Conservation (phyloP, 2,113 vertebrate species). For the Stegostoma tigrinum region DNA sequence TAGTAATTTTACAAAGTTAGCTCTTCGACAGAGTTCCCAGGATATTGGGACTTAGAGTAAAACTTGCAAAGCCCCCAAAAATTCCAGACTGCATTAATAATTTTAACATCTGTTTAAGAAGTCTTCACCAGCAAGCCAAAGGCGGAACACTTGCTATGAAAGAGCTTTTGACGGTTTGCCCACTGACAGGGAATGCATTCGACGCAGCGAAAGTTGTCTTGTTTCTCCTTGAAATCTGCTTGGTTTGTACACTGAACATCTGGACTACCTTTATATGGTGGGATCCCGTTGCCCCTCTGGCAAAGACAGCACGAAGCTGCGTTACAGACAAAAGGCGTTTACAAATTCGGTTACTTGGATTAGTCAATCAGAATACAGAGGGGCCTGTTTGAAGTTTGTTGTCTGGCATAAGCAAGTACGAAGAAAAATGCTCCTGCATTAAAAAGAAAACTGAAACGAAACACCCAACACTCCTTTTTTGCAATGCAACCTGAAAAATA, state of each 20-base stretch:
- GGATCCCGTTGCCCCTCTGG: neutral
- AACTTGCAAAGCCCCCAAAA: conserved; percentile 21
- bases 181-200: neutral
- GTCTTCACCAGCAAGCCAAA: neutral
- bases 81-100: conserved; percentile 17
- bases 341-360: no score
- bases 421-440: neutral
- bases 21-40: conserved; percentile 11
- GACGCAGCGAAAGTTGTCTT: neutral
- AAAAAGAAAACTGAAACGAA: neutral
- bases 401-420: neutral
- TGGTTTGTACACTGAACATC: neutral
- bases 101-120: conserved; percentile 23
- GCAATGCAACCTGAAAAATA: neutral
- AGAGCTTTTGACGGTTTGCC: neutral
- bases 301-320: neutral
- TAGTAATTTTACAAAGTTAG: neutral
- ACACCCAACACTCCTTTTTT: no score
- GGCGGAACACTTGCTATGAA: neutral
- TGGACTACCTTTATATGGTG: neutral
- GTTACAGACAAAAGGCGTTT: neutral
- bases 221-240: neutral
- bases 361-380: neutral
- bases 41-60: neutral
- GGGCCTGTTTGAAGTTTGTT: neutral